Percentiles rank a stretch among this genome's conserved stretches.
phyloP scores from a whole-genome alignment of 2,113 vertebrate species.

The Scartelaos histophorus region DNA sequence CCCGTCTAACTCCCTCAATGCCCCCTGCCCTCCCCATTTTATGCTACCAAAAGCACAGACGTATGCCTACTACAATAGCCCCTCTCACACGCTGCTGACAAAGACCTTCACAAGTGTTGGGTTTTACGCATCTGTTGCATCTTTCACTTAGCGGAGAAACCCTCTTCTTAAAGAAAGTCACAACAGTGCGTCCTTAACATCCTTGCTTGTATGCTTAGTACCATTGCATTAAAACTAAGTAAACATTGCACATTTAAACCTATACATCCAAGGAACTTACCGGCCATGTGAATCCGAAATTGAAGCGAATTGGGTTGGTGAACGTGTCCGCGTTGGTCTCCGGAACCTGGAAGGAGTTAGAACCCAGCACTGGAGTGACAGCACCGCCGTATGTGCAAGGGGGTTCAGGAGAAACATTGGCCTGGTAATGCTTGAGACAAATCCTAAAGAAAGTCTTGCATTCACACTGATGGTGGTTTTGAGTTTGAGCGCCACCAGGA shows the following conservation, averaged over 20 bases:
- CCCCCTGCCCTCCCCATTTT: conserved; percentile 56
- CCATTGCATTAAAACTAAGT: not conserved
- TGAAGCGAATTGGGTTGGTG: conserved; percentile 92
- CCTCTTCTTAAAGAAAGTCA: conserved; percentile 23
- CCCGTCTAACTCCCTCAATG: conserved; percentile 12
- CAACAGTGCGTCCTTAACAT: conserved; percentile 5
- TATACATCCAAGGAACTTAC: conserved; percentile 76
- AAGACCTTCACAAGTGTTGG: conserved; percentile 71
- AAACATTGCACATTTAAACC: not conserved
- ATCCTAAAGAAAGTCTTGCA: conserved; percentile 98
- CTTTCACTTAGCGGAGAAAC: conserved; percentile 55
- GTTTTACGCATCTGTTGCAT: conserved; percentile 70
- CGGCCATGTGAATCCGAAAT: conserved; percentile 97
- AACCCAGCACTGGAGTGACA: conserved; percentile 93
- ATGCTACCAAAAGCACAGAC: conserved; percentile 63
- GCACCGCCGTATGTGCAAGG: conserved; percentile 96
- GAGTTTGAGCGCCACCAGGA: conserved; percentile 72
- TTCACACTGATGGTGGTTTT: conserved; percentile 86
- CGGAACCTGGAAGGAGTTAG: conserved; percentile 95
- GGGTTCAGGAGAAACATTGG: conserved; percentile 93
- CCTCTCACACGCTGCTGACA: conserved; percentile 72
- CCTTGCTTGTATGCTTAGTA: not conserved
- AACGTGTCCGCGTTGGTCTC: conserved; percentile 87
- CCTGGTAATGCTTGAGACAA: conserved; percentile 97
- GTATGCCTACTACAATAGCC: conserved; percentile 64